Evolutionary conservation across 2,888 invertebrate species (phyloP).

Genomic region (Bellardia bayeri): DNA sequence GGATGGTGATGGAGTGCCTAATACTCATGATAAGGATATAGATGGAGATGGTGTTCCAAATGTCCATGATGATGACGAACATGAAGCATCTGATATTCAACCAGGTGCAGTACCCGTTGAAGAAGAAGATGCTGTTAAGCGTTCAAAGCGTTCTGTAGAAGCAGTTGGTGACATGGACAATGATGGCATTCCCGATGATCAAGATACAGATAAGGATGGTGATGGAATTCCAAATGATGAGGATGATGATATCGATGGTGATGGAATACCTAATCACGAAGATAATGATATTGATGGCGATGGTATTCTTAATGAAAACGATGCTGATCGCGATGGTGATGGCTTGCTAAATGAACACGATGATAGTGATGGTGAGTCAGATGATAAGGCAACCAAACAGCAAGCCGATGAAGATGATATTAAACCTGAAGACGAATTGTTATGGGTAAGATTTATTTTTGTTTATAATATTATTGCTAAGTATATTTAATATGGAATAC

Average conservation of each 20-base stretch:
- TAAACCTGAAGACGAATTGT: constrained; percentile 87
- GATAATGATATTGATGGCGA: constrained; percentile 81
- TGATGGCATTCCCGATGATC: constrained; percentile 77
- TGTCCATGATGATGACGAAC: constrained; percentile 78
- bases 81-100: constrained; percentile 75
- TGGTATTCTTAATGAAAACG: constrained; percentile 74
- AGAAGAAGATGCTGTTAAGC: constrained; percentile 79
- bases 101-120: constrained; percentile 71
- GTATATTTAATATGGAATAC: constrained; percentile 29
- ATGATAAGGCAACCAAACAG: constrained; percentile 68
- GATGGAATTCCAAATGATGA: constrained; percentile 76
- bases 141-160: constrained; percentile 81
- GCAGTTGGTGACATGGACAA: constrained; percentile 80
- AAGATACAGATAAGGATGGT: constrained; percentile 78
- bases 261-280: constrained; percentile 85
- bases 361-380: constrained; percentile 75
- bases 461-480: background rate
- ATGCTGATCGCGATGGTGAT: constrained; percentile 76
- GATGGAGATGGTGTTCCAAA: constrained; percentile 85
- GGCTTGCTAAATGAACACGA: constrained; percentile 77
- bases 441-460: constrained; percentile 84
- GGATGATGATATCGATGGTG: constrained; percentile 79
- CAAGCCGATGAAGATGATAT: constrained; percentile 84
- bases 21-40: constrained; percentile 74
- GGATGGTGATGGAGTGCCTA: constrained; percentile 76